A percentile compares a stretch with the other conserved stretches of the same genome.
phyloP scores from a whole-genome alignment of 2,888 invertebrate species.

The Xanthia icteritia region DNA sequence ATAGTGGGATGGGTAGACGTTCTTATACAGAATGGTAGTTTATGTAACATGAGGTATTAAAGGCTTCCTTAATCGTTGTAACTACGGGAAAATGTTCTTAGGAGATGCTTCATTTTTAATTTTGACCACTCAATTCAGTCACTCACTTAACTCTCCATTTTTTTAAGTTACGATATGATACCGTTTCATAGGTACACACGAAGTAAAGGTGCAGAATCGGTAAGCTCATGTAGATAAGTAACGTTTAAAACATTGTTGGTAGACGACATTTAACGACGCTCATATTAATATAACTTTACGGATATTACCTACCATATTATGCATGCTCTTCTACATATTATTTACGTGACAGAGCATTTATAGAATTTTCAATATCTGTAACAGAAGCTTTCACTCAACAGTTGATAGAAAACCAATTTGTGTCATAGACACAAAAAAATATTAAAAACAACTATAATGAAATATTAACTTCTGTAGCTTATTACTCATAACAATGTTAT shows the following conservation, averaged over 20 bases:
- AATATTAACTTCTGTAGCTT: not conserved
- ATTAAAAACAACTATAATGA: not conserved
- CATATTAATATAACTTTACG: slow-evolving; percentile 51
- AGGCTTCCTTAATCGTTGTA: not conserved
- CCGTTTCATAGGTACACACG: not conserved
- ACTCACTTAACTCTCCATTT: no score
- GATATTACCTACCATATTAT: slow-evolving; percentile 37
- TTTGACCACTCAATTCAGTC: not conserved
- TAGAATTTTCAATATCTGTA: slow-evolving; percentile 1
- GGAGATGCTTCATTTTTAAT: not conserved
- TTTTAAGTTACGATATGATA: not conserved
- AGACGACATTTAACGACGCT: slow-evolving; percentile 50
- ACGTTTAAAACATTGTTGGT: slow-evolving; percentile 56
- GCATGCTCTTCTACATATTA: slow-evolving; percentile 32
- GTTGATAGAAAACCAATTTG: not conserved
- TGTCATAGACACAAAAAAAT: not conserved
- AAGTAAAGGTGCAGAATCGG: not conserved
- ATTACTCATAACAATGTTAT: not conserved
- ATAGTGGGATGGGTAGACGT: not conserved
- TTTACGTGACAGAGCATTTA: slow-evolving; percentile 23
- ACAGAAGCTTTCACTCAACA: not conserved
- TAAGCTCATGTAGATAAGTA: not conserved
- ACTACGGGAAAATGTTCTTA: not conserved
- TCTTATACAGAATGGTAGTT: not conserved
- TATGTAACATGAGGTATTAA: no score